Conservation (phyloP, 2,797 vertebrate genomes). For the Alosa sapidissima region DNA sequence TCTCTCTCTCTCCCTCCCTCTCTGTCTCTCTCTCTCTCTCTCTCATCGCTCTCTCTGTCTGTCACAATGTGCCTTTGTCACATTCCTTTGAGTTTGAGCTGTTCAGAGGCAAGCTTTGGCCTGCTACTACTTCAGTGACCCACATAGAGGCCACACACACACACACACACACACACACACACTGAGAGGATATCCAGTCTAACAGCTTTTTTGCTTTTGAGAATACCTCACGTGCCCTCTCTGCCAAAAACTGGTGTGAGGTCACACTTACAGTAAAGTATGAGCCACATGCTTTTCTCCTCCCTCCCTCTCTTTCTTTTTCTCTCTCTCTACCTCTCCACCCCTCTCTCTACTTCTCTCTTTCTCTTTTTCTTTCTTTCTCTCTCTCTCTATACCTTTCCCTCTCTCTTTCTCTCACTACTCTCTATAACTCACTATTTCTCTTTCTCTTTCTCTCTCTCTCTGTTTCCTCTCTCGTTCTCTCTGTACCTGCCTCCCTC, state of each 20-base stretch:
- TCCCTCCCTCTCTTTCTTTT: not conserved
- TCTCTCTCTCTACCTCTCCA: not conserved
- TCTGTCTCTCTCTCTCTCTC: not conserved
- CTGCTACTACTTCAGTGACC: not conserved
- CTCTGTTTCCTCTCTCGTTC: not conserved
- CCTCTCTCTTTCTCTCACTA: not conserved
- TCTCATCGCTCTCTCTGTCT: not conserved
- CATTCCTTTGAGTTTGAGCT: not conserved
- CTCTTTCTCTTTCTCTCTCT: not conserved
- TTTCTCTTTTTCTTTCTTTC: not conserved
- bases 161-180: not conserved
- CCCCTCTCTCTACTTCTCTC: not conserved
- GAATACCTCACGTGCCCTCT: not conserved
- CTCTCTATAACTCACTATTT: not conserved
- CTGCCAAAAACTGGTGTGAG: not conserved
- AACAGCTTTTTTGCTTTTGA: not conserved
- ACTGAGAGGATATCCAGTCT: not conserved
- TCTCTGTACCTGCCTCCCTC: not conserved
- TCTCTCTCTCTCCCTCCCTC: too few species aligned
- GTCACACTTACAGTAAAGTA: slow-evolving; percentile 32
- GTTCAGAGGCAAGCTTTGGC: not conserved
- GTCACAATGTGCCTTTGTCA: not conserved
- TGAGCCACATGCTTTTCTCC: slow-evolving; percentile 10
- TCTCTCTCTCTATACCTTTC: not conserved
- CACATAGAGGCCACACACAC: not conserved